These are phyloP conservation scores for Ptychadena robeensis DNA, from an alignment of 2,797 vertebrate species.

Conservation along the genomic window DNA sequence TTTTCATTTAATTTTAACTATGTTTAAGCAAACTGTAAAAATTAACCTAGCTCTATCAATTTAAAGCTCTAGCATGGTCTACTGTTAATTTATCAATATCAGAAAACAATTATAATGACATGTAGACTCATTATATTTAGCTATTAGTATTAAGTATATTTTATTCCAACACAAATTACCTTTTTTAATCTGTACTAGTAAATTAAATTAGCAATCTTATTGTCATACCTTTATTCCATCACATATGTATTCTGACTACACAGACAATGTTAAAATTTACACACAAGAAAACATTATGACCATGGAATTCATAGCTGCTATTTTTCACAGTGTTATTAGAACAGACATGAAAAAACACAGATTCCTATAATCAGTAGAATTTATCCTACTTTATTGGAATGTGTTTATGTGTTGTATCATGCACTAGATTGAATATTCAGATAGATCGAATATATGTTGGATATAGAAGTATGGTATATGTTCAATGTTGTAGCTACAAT, in stretches of 20 bases:
- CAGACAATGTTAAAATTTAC: slow-evolving; percentile 72
- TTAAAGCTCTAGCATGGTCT: background rate
- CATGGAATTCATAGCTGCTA: slow-evolving; percentile 68
- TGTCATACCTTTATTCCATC: background rate
- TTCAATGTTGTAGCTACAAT: slow-evolving; percentile 71
- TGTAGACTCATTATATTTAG: background rate
- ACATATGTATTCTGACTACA: slow-evolving; percentile 61
- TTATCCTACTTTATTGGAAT: slow-evolving; percentile 50
- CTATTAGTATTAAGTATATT: background rate
- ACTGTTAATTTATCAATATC: background rate
- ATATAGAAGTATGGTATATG: slow-evolving; percentile 71
- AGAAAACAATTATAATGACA: background rate
- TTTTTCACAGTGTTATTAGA: slow-evolving; percentile 69
- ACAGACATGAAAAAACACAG: slow-evolving; percentile 75
- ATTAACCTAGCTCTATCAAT: background rate
- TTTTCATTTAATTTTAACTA: background rate
- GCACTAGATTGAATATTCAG: slow-evolving; percentile 87
- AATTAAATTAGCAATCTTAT: background rate
- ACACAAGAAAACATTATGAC: slow-evolving; percentile 72
- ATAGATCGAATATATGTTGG: slow-evolving; percentile 78
- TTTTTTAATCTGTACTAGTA: background rate
- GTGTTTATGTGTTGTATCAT: slow-evolving; percentile 78
- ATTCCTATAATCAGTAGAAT: slow-evolving; percentile 66
- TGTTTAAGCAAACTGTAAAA: background rate
- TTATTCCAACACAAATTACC: background rate